Base-by-base conservation (phyloP, 2,888 invertebrate genomes). In the Tetragnatha montana region DNA sequence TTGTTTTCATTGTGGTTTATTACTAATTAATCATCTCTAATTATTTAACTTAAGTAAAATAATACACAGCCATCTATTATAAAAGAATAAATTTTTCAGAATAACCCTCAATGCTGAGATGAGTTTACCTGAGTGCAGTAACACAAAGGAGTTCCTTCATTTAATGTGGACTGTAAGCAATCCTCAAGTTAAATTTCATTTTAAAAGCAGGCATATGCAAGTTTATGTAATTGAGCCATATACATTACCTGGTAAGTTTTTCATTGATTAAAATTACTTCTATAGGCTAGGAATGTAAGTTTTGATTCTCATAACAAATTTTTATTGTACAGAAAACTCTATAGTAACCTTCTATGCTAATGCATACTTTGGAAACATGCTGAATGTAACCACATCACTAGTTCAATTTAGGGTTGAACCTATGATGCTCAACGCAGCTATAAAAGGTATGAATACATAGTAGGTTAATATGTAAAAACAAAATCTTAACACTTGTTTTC, bases 151-250 rank as follows among this genome's bases (percentile, higher is more conserved):
- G 71, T 22, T 47, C 21, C 70, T 91, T 6, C 70, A 81, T 71
- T 73, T 91, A 35, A 70, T 90, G 82, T 91, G 91, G 91, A 76
- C 87, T 70, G 88, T 90, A n/a, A 84, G 78, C 21, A 86, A 90
- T 75, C 89, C 91, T 49, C 51, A 83, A 85, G 87, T 91, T 6
- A 89, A 88, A 80, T 91, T 91, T 80, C 70, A 90, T 76, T 90
- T 91, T 50, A 82, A 71, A 49, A 21, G 8, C 10, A 84, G 73
- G 69, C 12, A 69, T 71, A 81, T 70, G 17, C 75, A 73, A 50
- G 74, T 90, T 12, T 91, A 91, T 79, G 22, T 74, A 14, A 82
- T 91, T 49, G 74, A 79, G n/a, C 91, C 91, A 8, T 88, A 88
- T 19, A 78, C 91, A 1, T 74, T 91, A 35, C 90, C 91, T 70